Base-by-base conservation (phyloP, 53 echinoderm and acorn worm species). In the Echinarachnius parma region DNA sequence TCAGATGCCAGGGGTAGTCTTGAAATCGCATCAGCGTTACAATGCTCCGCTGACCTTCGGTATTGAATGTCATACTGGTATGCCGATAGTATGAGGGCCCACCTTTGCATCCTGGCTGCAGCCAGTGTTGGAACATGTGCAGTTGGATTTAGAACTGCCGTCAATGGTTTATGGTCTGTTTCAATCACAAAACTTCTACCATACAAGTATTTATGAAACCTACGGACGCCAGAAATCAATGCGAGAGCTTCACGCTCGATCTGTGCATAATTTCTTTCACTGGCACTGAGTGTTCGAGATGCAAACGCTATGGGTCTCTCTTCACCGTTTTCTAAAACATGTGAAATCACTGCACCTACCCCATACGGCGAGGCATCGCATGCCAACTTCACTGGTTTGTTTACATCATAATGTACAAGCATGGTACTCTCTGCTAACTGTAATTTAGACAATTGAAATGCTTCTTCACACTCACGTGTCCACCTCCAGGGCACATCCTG, bases 401-500 rank as follows among this genome's bases (percentile, higher is more conserved):
- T 33, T 0, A 54, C 70, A 9, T 78, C 29, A 46, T 84, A 84
- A 10, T 48, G 78, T 7, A 52, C 59, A 3, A 83, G 34, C 1
- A 77, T 39, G 25, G 35, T 22, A 14, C 18, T 15, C 5, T 1
- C 18, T n/a, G 21, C 25, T 24, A 34, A 21, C 19, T 22, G 0
- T 21, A 27, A 28, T 33, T 64, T 64, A 9, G 9, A 21, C 4
- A 25, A 23, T 4, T 20, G 9, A 11, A 55, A 63, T 15, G 55
- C 55, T 15, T 52, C 21, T 29, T 25, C 4, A 3, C 1, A 15
- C 31, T 52, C 59, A 4, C 25, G 13, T 22, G 39, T 47, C 82
- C 88, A 88, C 20, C 61, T 32, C 87, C 75, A 78, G 3, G 33
- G n/a, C 22, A 26, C 44, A 8, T 80, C 63, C 18, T 84, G 67